phyloP scores from a whole-genome alignment of 2,888 invertebrate genomes.

The Orthosia cruda region DNA sequence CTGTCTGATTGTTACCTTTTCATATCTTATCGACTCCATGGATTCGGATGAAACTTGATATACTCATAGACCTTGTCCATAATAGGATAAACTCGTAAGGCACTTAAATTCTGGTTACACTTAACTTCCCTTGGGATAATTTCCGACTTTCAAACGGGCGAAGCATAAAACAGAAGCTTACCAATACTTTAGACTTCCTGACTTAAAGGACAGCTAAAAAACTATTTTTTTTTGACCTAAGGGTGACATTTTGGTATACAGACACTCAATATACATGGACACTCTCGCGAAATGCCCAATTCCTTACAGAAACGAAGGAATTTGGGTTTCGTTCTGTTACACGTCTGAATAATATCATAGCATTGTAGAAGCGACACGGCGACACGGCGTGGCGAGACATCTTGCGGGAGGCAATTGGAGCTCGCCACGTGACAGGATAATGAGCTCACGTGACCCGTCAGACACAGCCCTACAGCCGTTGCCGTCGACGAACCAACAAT shows the following conservation, averaged over 20 bases:
- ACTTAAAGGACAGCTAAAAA: neutral
- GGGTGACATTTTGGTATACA: neutral
- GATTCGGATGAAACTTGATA: no score
- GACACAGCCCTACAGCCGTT: constrained; percentile 70
- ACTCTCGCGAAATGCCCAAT: neutral
- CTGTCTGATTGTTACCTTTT: no score
- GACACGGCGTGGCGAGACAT: constrained; percentile 59
- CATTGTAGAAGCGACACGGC: constrained; percentile 39
- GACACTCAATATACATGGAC: neutral
- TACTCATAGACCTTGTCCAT: no score
- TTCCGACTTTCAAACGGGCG: no score
- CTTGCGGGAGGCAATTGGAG: constrained; percentile 70
- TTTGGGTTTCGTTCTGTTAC: neutral
- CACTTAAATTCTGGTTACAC: no score
- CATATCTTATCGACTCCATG: no score
- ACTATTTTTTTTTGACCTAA: neutral
- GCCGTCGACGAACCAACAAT: constrained; percentile 84
- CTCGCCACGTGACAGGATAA: constrained; percentile 81
- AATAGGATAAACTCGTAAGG: no score
- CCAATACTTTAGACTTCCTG: no score
- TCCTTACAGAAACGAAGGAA: neutral
- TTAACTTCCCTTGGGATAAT: no score
- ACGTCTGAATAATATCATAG: constrained; percentile 39
- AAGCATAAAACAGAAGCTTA: no score
- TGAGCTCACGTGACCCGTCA: constrained; percentile 85